Conservation (phyloP, 2,797 vertebrate species). For the Huso huso region DNA sequence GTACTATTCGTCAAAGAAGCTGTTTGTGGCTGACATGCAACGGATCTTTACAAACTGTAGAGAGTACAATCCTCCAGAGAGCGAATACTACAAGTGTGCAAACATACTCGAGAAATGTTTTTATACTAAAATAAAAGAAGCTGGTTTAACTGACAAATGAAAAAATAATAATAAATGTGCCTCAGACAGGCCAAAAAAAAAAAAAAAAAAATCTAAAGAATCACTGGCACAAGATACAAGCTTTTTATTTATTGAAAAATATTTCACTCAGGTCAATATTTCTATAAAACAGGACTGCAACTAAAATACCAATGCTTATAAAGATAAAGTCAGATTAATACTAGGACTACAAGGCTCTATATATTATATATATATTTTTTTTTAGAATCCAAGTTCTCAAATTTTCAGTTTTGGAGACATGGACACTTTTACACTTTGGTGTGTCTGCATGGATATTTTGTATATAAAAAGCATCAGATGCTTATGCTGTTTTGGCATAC, state of each 20-base stretch:
- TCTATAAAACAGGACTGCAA: neutral
- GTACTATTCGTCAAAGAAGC: slow-evolving; percentile 94
- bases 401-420: no score
- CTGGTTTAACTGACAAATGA: slow-evolving; percentile 88
- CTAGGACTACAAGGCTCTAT: no score
- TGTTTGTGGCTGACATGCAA: slow-evolving; percentile 98
- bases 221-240: neutral
- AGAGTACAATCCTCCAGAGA: slow-evolving; percentile 96
- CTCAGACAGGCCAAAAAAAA: no score
- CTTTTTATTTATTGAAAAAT: neutral
- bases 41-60: slow-evolving; percentile 97
- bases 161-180: slow-evolving; percentile 12
- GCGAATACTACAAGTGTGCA: slow-evolving; percentile 98
- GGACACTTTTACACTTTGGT: no score
- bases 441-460: no score
- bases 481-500: no score
- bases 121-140: slow-evolving; percentile 98
- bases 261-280: slow-evolving; percentile 1
- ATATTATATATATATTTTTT: no score
- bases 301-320: no score
- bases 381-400: no score
- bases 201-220: no score
- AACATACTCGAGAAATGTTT: slow-evolving; percentile 98
- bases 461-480: no score
- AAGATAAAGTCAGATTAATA: no score